These are phyloP conservation scores for Pampusana beccarii DNA, from an alignment of 2,113 vertebrate species.

Conservation along the genomic window DNA sequence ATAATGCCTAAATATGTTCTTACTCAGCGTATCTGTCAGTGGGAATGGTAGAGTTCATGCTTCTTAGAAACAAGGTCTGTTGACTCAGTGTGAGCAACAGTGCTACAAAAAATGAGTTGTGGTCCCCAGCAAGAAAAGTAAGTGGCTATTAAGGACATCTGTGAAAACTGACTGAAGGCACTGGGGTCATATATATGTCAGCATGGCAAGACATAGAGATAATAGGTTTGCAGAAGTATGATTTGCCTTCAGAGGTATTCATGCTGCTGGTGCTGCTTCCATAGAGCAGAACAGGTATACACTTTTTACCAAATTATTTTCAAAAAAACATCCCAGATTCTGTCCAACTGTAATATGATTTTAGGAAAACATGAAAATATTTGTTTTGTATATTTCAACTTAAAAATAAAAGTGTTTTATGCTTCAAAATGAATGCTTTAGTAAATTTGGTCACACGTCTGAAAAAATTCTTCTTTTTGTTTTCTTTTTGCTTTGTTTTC, in stretches of 20 bases:
- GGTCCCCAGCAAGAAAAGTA: background rate
- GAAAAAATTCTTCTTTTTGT: background rate
- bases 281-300: background rate
- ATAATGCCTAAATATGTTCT: background rate
- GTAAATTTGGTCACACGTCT: background rate
- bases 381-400: background rate
- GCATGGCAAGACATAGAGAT: background rate
- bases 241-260: background rate
- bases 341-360: background rate
- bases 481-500: background rate
- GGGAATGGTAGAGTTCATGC: background rate
- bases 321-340: background rate
- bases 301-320: background rate
- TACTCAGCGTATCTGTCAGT: background rate
- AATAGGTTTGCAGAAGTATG: background rate
- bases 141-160: background rate
- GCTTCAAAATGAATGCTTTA: background rate
- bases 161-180: background rate
- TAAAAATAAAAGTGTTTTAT: background rate
- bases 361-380: background rate
- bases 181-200: background rate
- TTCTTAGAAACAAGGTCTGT: background rate
- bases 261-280: background rate
- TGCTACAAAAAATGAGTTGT: background rate
- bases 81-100: background rate